Conservation (phyloP, 2,113 vertebrate genomes). For the Clupea harengus region DNA sequence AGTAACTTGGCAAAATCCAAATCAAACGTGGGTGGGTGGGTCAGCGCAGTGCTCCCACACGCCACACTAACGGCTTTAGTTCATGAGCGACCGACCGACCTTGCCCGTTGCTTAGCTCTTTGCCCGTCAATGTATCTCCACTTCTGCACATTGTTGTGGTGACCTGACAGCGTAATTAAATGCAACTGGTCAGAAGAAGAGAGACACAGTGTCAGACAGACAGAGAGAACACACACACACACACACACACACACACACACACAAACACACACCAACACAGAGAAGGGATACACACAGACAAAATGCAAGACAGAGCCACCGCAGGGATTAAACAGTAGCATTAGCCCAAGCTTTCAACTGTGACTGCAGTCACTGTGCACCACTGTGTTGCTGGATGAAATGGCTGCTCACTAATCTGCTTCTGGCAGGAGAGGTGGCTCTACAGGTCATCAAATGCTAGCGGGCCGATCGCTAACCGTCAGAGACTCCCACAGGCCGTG, state of each 20-base stretch:
- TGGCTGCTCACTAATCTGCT: slow-evolving; percentile 40
- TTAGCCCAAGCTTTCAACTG: slow-evolving; percentile 7
- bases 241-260: not conserved
- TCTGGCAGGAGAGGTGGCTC: not conserved
- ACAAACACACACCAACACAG: not conserved
- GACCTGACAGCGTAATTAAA: slow-evolving; percentile 24
- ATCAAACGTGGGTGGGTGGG: too few relatives aligned
- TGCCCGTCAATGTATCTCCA: not conserved
- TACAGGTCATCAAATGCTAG: slow-evolving; percentile 36
- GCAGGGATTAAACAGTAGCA: slow-evolving; percentile 24
- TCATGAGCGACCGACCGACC: too few relatives aligned
- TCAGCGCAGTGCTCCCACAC: too few relatives aligned
- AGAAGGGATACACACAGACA: not conserved
- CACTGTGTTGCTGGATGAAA: not conserved
- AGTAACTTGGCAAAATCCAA: too few relatives aligned
- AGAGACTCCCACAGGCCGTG: not conserved
- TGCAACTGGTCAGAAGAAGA: slow-evolving; percentile 17
- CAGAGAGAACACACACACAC: not conserved
- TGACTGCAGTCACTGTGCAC: not conserved
- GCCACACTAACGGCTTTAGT: too few relatives aligned
- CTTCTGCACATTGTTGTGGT: not conserved
- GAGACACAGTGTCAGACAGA: not conserved
- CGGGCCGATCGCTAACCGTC: not conserved
- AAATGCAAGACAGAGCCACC: not conserved
- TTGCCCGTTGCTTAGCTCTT: too few relatives aligned